phyloP scores from a whole-genome alignment of 2,113 vertebrate genomes.

The Heterotilapia buettikoferi region DNA sequence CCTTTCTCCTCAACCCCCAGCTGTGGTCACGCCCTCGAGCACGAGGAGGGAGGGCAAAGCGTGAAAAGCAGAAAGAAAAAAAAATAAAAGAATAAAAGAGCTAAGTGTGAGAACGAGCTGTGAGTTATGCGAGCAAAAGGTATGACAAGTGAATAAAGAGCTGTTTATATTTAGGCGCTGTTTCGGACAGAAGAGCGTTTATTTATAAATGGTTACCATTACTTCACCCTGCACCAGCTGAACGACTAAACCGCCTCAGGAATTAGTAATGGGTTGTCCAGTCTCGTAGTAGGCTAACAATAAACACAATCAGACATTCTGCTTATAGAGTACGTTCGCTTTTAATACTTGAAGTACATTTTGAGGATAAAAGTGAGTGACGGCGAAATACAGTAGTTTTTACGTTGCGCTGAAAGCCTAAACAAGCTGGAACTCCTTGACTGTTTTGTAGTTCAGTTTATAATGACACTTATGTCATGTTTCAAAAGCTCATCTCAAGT shows the following conservation, averaged over 20 bases:
- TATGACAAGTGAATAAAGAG: not conserved
- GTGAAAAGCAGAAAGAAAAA: not conserved
- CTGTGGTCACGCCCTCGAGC: constrained; percentile 1
- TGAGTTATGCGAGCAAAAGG: not conserved
- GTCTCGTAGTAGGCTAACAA: not conserved
- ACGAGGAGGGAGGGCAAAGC: not conserved
- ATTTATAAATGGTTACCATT: not conserved
- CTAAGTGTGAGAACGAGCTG: not conserved
- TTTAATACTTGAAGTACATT: not conserved
- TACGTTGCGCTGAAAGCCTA: not conserved
- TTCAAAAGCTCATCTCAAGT: not conserved
- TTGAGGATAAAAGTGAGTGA: not conserved
- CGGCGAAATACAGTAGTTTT: not conserved
- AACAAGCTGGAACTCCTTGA: not conserved
- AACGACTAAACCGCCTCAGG: not conserved
- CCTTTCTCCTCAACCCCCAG: constrained; percentile 7
- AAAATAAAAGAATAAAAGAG: too few relatives aligned
- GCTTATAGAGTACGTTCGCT: not conserved
- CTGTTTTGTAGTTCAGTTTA: not conserved
- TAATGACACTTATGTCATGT: not conserved
- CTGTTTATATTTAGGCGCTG: not conserved
- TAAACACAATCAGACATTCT: not conserved
- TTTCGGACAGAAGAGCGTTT: not conserved
- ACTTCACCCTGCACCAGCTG: not conserved
- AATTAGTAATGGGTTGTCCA: not conserved